phyloP scores from a whole-genome alignment of 2,888 invertebrate genomes.

The Julus scanicus region DNA sequence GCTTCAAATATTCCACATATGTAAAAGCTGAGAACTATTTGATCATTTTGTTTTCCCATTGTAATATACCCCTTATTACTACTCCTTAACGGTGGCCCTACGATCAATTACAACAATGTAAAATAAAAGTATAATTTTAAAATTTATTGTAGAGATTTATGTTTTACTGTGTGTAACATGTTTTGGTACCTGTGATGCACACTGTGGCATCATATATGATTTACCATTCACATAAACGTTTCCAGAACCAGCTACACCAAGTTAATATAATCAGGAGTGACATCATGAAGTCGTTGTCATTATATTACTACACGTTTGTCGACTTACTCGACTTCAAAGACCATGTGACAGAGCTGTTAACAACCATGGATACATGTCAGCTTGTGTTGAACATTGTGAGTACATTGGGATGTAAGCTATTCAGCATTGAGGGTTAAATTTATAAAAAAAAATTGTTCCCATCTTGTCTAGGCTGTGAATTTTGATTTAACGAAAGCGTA shows the following conservation, averaged over 20 bases:
- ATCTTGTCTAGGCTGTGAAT: slow-evolving; percentile 76
- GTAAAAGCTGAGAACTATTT: neutral
- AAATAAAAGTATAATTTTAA: too few relatives aligned
- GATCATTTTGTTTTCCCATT: too few relatives aligned
- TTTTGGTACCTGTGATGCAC: too few relatives aligned
- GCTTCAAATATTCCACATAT: neutral
- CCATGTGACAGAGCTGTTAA: slow-evolving; percentile 72
- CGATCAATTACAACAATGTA: too few relatives aligned
- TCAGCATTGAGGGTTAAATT: slow-evolving; percentile 51
- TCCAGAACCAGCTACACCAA: slow-evolving; percentile 73
- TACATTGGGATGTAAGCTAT: slow-evolving; percentile 58
- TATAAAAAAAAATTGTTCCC: slow-evolving; percentile 48
- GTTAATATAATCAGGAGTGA: slow-evolving; percentile 90
- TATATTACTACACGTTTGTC: slow-evolving; percentile 99
- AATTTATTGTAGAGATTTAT: too few relatives aligned
- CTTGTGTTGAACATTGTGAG: slow-evolving; percentile 88
- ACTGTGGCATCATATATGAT: neutral
- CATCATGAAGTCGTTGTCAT: slow-evolving; percentile 93
- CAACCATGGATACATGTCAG: slow-evolving; percentile 96
- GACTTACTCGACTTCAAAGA: slow-evolving; percentile 96
- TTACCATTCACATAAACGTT: neutral
- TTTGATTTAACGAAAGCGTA: slow-evolving; percentile 97
- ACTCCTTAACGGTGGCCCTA: too few relatives aligned
- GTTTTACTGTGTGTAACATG: too few relatives aligned
- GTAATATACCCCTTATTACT: too few relatives aligned